These are phyloP conservation scores for Coracopsis vasa DNA, from an alignment of 2,113 vertebrate species.

Conservation along the genomic window DNA sequence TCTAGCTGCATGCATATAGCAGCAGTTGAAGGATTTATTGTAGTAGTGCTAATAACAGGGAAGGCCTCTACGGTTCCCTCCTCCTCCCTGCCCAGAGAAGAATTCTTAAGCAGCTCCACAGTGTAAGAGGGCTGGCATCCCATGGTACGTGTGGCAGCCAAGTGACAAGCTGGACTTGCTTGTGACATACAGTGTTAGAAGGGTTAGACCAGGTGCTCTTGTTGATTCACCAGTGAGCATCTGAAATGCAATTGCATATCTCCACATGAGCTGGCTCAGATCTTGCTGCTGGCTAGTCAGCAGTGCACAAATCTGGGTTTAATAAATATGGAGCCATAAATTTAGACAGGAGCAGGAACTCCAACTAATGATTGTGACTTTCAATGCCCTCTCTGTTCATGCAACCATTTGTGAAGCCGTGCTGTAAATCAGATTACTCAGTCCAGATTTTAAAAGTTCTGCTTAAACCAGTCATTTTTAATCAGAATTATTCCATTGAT, in stretches of 20 bases:
- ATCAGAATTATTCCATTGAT: not conserved
- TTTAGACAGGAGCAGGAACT: constrained; percentile 15
- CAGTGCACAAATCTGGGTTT: constrained; percentile 13
- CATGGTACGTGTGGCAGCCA: not conserved
- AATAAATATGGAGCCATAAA: constrained; percentile 22
- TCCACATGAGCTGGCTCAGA: not conserved
- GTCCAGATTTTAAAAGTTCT: not conserved
- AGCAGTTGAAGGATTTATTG: not conserved
- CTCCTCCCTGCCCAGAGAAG: not conserved
- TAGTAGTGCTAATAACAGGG: not conserved
- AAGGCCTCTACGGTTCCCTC: not conserved
- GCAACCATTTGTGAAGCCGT: not conserved
- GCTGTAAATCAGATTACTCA: not conserved
- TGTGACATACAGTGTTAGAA: not conserved
- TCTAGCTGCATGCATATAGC: not conserved
- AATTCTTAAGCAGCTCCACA: not conserved
- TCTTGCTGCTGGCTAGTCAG: not conserved
- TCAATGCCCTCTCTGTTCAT: not conserved
- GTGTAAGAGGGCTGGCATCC: not conserved
- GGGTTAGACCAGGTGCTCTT: not conserved
- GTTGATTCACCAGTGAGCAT: not conserved
- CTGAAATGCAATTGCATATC: not conserved
- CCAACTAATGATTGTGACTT: constrained; percentile 8
- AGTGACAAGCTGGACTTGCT: not conserved
- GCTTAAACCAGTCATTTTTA: not conserved